phyloP scores from a whole-genome alignment of 2,797 vertebrate genomes.

The Pseudotriccus pelzelni region DNA sequence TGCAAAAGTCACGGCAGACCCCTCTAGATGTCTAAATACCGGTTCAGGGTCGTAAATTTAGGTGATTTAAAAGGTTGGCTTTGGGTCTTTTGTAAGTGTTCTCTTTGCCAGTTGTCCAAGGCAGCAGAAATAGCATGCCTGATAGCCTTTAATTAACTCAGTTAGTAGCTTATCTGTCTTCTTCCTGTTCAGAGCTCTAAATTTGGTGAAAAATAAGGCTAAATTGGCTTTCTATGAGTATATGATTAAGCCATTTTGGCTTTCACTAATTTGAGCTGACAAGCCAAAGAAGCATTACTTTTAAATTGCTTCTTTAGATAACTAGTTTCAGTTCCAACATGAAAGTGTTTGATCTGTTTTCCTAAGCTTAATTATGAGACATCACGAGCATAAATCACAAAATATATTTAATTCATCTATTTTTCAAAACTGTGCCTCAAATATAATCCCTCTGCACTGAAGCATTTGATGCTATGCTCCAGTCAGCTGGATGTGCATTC shows the following conservation, averaged over 20 bases:
- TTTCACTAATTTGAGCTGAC: slow-evolving; percentile 56
- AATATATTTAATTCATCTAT: not conserved
- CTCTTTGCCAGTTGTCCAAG: not conserved
- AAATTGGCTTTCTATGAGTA: slow-evolving; percentile 48
- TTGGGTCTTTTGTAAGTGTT: not conserved
- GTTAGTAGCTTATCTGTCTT: slow-evolving; percentile 28
- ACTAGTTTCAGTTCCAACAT: slow-evolving; percentile 21
- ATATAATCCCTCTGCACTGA: not conserved
- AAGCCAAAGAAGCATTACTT: slow-evolving; percentile 64
- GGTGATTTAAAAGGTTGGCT: not conserved
- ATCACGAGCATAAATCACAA: not conserved
- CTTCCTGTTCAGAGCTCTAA: slow-evolving; percentile 28
- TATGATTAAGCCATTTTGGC: slow-evolving; percentile 41
- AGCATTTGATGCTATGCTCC: not conserved
- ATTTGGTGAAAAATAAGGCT: slow-evolving; percentile 56
- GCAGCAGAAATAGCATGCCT: not conserved
- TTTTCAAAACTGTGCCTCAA: not conserved
- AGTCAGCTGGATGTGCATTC: not conserved
- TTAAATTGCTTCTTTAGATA: slow-evolving; percentile 60
- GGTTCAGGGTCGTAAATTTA: not conserved
- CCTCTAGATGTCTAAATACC: not conserved
- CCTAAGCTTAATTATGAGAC: slow-evolving; percentile 30
- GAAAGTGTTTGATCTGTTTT: slow-evolving; percentile 55
- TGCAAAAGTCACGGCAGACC: not conserved
- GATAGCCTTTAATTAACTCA: slow-evolving; percentile 46